These are phyloP conservation scores for Acanthoscelides obtectus DNA, from an alignment of 2,888 invertebrate species.

Conservation along the genomic window DNA sequence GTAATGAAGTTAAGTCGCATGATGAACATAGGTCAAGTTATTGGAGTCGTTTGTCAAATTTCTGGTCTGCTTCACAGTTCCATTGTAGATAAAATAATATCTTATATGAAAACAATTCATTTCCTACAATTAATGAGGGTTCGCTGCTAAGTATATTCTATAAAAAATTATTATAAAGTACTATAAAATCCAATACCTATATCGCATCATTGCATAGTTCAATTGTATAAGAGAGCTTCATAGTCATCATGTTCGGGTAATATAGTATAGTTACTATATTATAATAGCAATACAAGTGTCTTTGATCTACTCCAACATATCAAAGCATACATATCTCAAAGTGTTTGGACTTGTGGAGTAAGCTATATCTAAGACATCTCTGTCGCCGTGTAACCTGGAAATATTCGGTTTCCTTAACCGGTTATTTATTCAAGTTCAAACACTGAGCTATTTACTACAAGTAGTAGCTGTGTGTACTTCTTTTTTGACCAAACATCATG, in stretches of 20 bases:
- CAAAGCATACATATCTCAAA: background rate
- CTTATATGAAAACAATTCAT: background rate
- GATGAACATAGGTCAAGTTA: too few relatives aligned
- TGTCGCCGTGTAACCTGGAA: too few relatives aligned
- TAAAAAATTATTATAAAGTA: slow-evolving; percentile 19
- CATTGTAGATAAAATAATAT: background rate
- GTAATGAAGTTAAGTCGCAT: too few relatives aligned
- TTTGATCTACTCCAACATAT: background rate
- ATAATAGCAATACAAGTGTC: background rate
- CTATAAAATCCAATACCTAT: slow-evolving; percentile 34
- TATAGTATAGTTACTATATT: too few relatives aligned
- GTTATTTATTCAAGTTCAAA: too few relatives aligned
- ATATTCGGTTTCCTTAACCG: too few relatives aligned
- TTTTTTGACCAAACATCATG: slow-evolving; percentile 23
- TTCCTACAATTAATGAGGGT: background rate
- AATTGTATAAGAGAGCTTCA: background rate
- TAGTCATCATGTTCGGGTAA: background rate
- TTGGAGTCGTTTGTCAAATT: background rate
- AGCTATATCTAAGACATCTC: too few relatives aligned
- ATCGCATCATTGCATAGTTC: background rate
- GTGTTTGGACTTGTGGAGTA: background rate
- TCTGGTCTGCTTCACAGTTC: background rate
- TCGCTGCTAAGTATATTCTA: background rate
- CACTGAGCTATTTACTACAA: background rate
- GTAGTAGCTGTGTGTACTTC: slow-evolving; percentile 4